Evolutionary conservation across 2,113 vertebrate genomes (phyloP).

Genomic region (Pterocles burchelli): DNA sequence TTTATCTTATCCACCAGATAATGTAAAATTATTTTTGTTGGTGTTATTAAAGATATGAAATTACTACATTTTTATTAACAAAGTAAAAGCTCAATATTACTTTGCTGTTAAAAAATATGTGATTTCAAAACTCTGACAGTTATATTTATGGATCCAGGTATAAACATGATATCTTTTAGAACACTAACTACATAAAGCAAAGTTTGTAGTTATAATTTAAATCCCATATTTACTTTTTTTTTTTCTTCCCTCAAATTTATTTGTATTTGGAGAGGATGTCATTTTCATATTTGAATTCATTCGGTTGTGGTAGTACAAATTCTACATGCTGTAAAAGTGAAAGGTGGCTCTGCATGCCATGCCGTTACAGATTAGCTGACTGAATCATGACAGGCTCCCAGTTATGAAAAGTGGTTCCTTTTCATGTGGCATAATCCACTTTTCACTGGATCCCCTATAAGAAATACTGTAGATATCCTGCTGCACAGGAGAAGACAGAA

Average conservation of each 20-base stretch:
- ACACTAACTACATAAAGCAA: background rate
- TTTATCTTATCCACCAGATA: background rate
- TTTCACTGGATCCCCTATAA: background rate
- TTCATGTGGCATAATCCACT: background rate
- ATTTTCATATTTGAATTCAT: background rate
- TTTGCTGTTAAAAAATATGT: background rate
- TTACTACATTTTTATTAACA: background rate
- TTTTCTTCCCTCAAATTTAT: background rate
- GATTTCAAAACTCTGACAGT: background rate
- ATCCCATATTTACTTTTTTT: background rate
- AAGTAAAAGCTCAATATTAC: background rate
- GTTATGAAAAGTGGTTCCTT: background rate
- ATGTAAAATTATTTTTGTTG: background rate
- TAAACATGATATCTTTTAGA: background rate
- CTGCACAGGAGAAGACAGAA: background rate
- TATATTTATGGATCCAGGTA: background rate
- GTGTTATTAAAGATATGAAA: background rate
- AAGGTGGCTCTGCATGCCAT: background rate
- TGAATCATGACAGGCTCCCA: background rate
- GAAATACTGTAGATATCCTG: background rate
- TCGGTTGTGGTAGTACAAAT: background rate
- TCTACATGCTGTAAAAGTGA: background rate
- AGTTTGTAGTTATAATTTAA: background rate
- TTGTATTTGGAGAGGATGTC: background rate
- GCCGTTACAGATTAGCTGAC: background rate